Conservation (phyloP, 2,113 vertebrate species). For the Brachypteracias leptosomus region DNA sequence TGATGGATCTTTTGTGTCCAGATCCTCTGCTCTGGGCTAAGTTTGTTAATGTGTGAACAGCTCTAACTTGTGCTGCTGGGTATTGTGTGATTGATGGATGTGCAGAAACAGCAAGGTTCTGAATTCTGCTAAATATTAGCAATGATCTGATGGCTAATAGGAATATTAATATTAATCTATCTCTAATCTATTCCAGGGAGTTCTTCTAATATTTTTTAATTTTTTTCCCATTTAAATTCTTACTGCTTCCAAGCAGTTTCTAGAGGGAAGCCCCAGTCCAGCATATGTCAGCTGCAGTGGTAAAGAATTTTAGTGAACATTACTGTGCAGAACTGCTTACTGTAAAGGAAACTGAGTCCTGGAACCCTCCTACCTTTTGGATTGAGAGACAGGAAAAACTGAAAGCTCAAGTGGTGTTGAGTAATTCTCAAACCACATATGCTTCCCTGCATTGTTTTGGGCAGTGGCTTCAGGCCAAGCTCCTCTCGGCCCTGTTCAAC, state of each 20-base stretch:
- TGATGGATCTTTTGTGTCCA: background rate
- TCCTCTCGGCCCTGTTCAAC: background rate
- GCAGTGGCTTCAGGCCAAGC: slow-evolving; percentile 24
- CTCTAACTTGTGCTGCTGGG: background rate
- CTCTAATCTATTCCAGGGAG: background rate
- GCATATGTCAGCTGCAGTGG: background rate
- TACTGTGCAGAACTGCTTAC: background rate
- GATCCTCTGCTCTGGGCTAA: background rate
- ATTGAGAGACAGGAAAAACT: slow-evolving; percentile 55
- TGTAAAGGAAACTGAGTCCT: slow-evolving; percentile 15
- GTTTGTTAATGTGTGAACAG: background rate
- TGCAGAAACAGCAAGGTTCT: background rate
- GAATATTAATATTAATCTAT: background rate
- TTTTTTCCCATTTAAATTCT: background rate
- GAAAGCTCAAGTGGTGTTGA: slow-evolving; percentile 9
- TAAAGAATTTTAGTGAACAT: background rate
- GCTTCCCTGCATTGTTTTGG: slow-evolving; percentile 57
- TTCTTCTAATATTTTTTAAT: background rate
- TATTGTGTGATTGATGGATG: background rate
- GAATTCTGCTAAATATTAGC: background rate
- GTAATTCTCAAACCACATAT: slow-evolving; percentile 34
- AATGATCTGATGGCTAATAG: background rate
- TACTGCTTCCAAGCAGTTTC: background rate
- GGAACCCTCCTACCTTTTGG: slow-evolving; percentile 7
- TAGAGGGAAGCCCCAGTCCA: background rate